Percentiles rank a stretch among this genome's conserved stretches.
These are phyloP conservation scores for Ashinkailepas kermadecensis DNA, from an alignment of 2,888 invertebrate genomes.

Conservation along the genomic window DNA sequence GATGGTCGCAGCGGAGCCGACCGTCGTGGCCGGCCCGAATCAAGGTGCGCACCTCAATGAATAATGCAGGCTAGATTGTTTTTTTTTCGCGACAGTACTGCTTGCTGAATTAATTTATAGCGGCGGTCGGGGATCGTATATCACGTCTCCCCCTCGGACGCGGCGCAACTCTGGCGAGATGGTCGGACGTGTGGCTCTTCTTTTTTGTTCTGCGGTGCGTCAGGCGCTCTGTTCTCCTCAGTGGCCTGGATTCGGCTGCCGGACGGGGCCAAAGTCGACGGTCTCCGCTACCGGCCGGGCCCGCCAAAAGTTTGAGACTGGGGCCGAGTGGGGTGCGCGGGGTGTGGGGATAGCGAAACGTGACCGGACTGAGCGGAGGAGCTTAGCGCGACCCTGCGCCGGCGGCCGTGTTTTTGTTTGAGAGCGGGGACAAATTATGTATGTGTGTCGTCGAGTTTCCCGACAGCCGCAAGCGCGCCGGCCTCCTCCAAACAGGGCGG, in stretches of 20 bases:
- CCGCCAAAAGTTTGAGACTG: background rate
- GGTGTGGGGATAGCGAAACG: background rate
- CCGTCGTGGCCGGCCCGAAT: background rate
- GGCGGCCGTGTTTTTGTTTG: background rate
- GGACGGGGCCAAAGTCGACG: background rate
- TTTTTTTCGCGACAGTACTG: background rate
- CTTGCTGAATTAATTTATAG: slow-evolving; percentile 5
- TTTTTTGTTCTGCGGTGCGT: no score
- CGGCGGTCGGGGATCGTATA: background rate
- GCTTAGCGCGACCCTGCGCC: background rate
- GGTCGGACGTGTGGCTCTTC: no score
- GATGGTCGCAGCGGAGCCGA: background rate
- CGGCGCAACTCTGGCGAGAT: no score
- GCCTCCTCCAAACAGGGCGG: no score
- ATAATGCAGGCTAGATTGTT: background rate
- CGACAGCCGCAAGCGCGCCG: no score
- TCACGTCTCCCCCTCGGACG: background rate
- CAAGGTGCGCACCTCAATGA: background rate
- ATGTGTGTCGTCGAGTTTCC: no score
- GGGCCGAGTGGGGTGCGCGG: background rate
- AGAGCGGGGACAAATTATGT: background rate
- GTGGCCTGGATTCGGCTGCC: background rate
- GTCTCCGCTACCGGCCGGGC: background rate
- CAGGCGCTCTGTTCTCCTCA: no score
- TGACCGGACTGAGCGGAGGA: background rate